These are phyloP conservation scores for Eira barbara DNA, from an alignment of 2,113 vertebrate genomes.

Conservation along the genomic window DNA sequence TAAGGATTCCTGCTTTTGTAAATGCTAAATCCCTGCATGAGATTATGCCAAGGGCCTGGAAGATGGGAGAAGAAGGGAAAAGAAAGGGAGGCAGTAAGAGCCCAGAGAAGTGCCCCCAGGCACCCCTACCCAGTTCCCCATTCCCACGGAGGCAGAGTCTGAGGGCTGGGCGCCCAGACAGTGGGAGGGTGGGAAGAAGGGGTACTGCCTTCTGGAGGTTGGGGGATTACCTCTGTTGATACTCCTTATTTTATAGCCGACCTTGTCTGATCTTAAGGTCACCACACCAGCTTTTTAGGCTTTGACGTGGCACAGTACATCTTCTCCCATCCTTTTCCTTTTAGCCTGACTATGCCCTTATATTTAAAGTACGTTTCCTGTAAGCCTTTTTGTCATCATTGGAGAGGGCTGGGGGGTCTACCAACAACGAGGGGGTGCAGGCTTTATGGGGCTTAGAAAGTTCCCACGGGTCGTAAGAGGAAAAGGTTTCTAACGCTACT, in stretches of 20 bases:
- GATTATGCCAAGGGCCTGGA: not conserved
- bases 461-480: not conserved
- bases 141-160: not conserved
- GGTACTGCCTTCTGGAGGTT: not conserved
- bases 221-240: too few species aligned
- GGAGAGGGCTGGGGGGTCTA: not conserved
- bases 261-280: not conserved
- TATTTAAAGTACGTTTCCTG: not conserved
- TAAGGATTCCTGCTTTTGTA: not conserved
- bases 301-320: not conserved
- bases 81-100: not conserved
- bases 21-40: not conserved
- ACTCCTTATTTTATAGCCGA: not conserved
- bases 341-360: not conserved
- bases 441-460: not conserved
- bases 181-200: accelerated
- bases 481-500: not conserved
- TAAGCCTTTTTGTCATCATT: not conserved
- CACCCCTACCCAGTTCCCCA: not conserved
- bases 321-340: not conserved
- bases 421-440: not conserved
- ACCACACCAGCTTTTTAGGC: not conserved
- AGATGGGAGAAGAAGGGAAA: not conserved
- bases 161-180: too few species aligned
- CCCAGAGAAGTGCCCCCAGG: too few species aligned